Evolutionary conservation across 2,888 invertebrate genomes (phyloP).

Genomic region (Ectemnius continuus): DNA sequence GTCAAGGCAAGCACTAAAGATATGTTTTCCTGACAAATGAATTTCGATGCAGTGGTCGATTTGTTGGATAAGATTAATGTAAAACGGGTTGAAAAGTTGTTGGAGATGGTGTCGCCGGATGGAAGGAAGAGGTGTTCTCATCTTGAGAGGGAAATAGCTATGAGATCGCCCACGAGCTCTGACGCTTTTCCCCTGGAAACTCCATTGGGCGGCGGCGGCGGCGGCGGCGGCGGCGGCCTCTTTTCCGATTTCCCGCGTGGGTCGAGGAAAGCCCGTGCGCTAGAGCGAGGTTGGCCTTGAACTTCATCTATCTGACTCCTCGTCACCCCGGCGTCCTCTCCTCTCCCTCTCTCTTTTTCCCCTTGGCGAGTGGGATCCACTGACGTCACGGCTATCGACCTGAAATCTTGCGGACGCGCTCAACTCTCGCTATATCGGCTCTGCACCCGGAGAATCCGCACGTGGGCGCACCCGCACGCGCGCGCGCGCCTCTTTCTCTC

Average conservation of each 20-base stretch:
- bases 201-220: constrained; percentile 56
- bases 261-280: constrained; percentile 66
- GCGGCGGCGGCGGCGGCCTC: too few species aligned
- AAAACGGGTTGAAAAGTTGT: too few species aligned
- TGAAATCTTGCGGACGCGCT: constrained; percentile 59
- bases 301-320: constrained; percentile 70
- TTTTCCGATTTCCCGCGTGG: constrained; percentile 73
- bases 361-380: constrained; percentile 53
- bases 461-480: constrained; percentile 49
- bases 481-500: too few species aligned
- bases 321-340: not conserved
- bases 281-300: constrained; percentile 67
- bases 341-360: constrained; percentile 6
- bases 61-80: too few species aligned
- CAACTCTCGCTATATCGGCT: constrained; percentile 45
- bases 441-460: constrained; percentile 22
- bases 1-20: too few species aligned
- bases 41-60: too few species aligned
- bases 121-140: not conserved
- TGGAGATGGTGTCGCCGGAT: too few species aligned
- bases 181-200: constrained; percentile 58
- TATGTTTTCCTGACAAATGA: too few species aligned
- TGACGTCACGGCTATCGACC: constrained; percentile 76
- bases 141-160: too few species aligned
- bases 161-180: constrained; percentile 15